A percentile compares a stretch with the other conserved stretches of the same genome.
These are phyloP conservation scores for Archaeoteleia sp. DNA, from an alignment of 2,888 invertebrate genomes.

Conservation along the genomic window DNA sequence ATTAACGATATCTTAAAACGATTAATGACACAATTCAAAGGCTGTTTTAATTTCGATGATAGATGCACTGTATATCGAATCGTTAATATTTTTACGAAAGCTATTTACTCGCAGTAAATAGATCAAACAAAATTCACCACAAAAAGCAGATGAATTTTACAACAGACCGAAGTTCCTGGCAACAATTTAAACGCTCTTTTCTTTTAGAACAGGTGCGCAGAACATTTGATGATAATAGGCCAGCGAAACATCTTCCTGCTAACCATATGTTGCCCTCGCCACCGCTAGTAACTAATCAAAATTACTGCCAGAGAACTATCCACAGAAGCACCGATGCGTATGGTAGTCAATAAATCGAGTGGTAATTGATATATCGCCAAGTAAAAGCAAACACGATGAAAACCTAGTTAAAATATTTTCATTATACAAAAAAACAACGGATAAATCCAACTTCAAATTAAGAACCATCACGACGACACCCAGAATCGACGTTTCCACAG, in stretches of 20 bases:
- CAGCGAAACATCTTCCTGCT: slow-evolving; percentile 3
- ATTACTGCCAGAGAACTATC: slow-evolving; percentile 9
- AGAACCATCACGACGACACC: too few species aligned
- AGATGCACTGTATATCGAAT: too few species aligned
- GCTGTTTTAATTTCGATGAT: too few species aligned
- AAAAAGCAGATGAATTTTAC: background rate
- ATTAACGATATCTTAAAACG: too few species aligned
- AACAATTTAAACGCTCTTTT: slow-evolving; percentile 4
- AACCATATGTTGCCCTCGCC: slow-evolving; percentile 25
- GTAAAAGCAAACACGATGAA: too few species aligned
- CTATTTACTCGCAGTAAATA: background rate
- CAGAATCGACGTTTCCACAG: too few species aligned
- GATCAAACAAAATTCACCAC: background rate
- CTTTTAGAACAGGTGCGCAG: slow-evolving; percentile 26
- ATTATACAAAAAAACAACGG: background rate
- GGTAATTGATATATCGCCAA: slow-evolving; percentile 18
- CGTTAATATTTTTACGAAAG: too few species aligned
- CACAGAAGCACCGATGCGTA: too few species aligned
- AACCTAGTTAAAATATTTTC: background rate
- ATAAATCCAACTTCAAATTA: too few species aligned
- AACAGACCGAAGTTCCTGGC: background rate
- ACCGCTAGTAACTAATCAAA: slow-evolving; percentile 17
- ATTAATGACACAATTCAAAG: too few species aligned
- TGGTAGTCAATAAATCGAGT: slow-evolving; percentile 17
- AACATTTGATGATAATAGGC: slow-evolving; percentile 23